Conservation (phyloP, 2,888 invertebrate species). For the Clitarchus hookeri region DNA sequence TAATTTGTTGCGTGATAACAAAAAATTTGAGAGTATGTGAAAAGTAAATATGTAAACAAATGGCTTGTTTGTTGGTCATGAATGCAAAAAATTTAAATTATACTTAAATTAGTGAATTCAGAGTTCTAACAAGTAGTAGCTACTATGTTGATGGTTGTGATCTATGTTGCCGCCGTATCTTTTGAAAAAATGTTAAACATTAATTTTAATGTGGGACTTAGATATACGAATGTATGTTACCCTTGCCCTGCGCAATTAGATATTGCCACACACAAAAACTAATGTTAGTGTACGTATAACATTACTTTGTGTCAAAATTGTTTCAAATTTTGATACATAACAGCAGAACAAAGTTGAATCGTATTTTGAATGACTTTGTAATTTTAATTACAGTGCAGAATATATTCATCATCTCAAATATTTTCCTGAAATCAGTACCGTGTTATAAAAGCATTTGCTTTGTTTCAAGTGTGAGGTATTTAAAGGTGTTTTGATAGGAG, state of each 20-base stretch:
- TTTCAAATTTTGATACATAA: neutral
- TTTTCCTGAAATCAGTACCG: constrained; percentile 37
- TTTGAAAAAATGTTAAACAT: constrained; percentile 39
- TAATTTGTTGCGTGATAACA: constrained; percentile 10
- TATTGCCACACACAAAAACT: neutral
- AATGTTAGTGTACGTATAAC: neutral
- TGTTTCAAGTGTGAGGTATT: neutral
- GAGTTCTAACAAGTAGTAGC: constrained; percentile 23
- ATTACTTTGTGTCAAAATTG: neutral
- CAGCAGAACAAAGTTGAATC: neutral
- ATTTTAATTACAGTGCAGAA: constrained; percentile 10
- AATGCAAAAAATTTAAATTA: constrained; percentile 24
- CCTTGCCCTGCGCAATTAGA: constrained; percentile 17
- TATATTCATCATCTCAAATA: constrained; percentile 36
- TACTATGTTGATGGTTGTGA: constrained; percentile 39
- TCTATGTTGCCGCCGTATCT: constrained; percentile 39
- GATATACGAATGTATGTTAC: constrained; percentile 27
- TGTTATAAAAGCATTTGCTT: neutral
- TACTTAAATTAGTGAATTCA: constrained; percentile 22
- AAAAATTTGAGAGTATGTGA: neutral
- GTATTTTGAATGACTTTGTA: neutral
- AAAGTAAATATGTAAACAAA: constrained; percentile 32
- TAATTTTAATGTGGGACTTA: constrained; percentile 26
- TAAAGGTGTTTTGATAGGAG: neutral
- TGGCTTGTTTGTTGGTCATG: constrained; percentile 35